Percentiles rank a stretch among this genome's conserved stretches.
These are phyloP conservation scores for Boloria euphrosyne DNA, from an alignment of 2,888 invertebrate species.

Conservation along the genomic window DNA sequence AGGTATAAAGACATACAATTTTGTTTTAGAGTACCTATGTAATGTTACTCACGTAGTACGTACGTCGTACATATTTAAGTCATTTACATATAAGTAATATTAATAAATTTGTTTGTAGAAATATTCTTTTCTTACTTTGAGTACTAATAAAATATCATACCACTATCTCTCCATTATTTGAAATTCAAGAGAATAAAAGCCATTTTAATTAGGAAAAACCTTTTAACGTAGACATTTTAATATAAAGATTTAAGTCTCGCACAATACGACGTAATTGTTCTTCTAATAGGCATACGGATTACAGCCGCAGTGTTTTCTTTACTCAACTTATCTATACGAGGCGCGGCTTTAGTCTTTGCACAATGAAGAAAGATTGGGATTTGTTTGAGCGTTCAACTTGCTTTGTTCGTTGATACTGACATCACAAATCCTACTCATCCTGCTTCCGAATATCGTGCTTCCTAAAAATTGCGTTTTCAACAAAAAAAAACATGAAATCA, in stretches of 20 bases:
- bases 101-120: not conserved
- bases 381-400: slow-evolving; percentile 28
- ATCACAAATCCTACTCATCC: slow-evolving; percentile 14
- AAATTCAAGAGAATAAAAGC: slow-evolving; percentile 10
- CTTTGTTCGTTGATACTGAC: slow-evolving; percentile 30
- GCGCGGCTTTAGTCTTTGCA: slow-evolving; percentile 28
- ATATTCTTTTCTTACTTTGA: not conserved
- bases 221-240: slow-evolving; percentile 18
- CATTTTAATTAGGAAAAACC: slow-evolving; percentile 26
- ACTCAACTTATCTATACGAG: slow-evolving; percentile 29
- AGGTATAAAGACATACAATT: no score
- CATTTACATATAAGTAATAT: not conserved
- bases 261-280: slow-evolving; percentile 24
- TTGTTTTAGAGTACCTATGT: no score
- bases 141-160: slow-evolving; percentile 10
- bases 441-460: slow-evolving; percentile 10
- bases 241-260: slow-evolving; percentile 17
- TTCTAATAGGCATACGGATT: slow-evolving; percentile 35
- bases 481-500: no score
- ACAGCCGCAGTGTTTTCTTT: slow-evolving; percentile 26
- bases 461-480: no score
- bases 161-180: slow-evolving; percentile 5
- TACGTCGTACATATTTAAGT: no score
- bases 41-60: no score
- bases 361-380: slow-evolving; percentile 32